Conservation (phyloP, 2,888 invertebrate genomes). For the Cerceris ruficornis region DNA sequence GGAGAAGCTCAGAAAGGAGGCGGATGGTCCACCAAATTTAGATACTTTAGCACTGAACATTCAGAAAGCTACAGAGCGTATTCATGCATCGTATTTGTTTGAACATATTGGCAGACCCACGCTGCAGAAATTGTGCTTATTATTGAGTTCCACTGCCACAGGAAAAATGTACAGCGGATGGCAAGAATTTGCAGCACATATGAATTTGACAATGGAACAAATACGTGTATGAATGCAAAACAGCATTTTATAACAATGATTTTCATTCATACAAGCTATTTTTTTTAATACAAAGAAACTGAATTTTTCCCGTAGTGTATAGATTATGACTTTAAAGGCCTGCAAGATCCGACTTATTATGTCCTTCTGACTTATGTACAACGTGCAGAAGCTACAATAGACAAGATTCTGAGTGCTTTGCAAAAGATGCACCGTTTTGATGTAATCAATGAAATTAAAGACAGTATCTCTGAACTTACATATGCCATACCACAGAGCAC, state of each 20-base stretch:
- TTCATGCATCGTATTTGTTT: constrained; percentile 75
- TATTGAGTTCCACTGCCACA: constrained; percentile 72
- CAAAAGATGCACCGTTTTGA: constrained; percentile 83
- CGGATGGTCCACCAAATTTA: constrained; percentile 67
- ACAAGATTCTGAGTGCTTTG: constrained; percentile 83
- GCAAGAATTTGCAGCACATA: constrained; percentile 74
- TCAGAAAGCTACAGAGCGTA: constrained; percentile 59
- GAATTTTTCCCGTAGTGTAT: constrained; percentile 77
- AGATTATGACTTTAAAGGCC: constrained; percentile 82
- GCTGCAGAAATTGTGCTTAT: constrained; percentile 72
- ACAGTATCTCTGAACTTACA: constrained; percentile 74
- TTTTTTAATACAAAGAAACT: background rate
- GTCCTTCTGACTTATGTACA: constrained; percentile 83
- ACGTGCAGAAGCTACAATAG: constrained; percentile 83
- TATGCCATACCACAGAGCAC: constrained; percentile 18
- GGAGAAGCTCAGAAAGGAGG: constrained; percentile 71
- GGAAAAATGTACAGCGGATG: constrained; percentile 74
- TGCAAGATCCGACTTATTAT: constrained; percentile 83
- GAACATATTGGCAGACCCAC: constrained; percentile 65
- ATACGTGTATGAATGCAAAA: constrained; percentile 66
- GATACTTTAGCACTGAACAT: constrained; percentile 62
- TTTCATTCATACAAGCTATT: background rate
- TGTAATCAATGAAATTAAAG: constrained; percentile 83
- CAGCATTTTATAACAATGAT: background rate
- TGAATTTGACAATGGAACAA: constrained; percentile 75